phyloP scores from a whole-genome alignment of 1,140 invertebrate species.

The Pemphigus obesinymphae region DNA sequence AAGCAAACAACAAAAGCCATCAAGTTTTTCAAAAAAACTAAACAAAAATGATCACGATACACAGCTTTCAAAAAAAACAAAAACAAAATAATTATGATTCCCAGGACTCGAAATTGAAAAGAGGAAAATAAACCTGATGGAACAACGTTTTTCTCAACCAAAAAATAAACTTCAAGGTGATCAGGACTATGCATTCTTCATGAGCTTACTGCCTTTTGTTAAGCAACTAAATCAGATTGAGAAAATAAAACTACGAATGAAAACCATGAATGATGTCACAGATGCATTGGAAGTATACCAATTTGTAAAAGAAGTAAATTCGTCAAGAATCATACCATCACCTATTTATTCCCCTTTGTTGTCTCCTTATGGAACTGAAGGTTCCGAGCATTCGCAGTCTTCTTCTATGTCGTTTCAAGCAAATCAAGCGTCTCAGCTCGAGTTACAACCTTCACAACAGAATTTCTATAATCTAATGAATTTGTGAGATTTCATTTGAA shows the following conservation, averaged over 20 bases:
- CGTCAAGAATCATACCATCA: constrained; percentile 3
- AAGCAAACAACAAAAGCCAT: constrained; percentile 3
- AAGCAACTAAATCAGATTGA: background rate
- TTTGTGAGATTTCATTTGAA: background rate
- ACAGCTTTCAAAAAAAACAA: background rate
- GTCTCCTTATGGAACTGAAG: background rate
- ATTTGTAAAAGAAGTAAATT: background rate
- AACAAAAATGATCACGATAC: constrained; percentile 9
- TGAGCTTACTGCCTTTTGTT: background rate
- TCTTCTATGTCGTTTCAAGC: background rate
- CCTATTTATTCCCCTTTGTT: background rate
- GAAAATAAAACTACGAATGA: background rate
- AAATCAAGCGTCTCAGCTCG: background rate
- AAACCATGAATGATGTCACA: background rate
- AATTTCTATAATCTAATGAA: background rate
- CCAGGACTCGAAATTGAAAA: background rate
- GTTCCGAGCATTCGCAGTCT: background rate
- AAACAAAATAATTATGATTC: constrained; percentile 6
- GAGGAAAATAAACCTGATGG: background rate
- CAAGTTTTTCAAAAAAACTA: background rate
- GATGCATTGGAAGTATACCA: background rate
- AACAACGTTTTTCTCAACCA: background rate
- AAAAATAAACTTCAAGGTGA: background rate
- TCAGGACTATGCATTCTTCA: background rate
- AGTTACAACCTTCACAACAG: background rate